These are phyloP conservation scores for Phyllotis vaccarum DNA, from an alignment of 2,797 vertebrate species.

Conservation along the genomic window DNA sequence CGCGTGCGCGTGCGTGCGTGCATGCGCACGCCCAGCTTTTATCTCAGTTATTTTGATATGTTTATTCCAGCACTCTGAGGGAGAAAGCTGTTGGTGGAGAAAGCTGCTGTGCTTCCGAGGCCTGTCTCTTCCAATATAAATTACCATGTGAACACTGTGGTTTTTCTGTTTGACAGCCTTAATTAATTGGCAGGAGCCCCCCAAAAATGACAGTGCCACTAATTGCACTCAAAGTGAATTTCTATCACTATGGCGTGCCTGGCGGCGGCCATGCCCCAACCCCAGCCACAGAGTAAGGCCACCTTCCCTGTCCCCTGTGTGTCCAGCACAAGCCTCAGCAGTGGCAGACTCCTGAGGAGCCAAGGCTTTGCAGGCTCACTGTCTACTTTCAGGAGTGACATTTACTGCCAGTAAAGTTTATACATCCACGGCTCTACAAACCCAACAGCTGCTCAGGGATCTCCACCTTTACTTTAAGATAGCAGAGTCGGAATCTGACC, in stretches of 20 bases:
- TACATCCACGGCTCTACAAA: conserved; percentile 76
- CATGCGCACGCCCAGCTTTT: conserved; percentile 54
- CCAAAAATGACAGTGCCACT: conserved; percentile 94
- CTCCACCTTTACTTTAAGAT: conserved; percentile 58
- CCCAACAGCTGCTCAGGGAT: conserved; percentile 83
- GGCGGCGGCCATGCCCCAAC: conserved; percentile 86
- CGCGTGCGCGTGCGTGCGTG: rapidly evolving
- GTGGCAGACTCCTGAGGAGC: conserved; percentile 73
- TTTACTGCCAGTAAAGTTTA: conserved; percentile 85
- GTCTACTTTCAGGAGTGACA: conserved; percentile 75
- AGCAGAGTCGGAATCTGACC: conserved; percentile 5
- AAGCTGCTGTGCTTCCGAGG: conserved; percentile 64
- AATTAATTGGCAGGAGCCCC: conserved; percentile 93
- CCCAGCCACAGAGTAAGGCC: conserved; percentile 79
- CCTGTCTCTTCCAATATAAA: conserved; percentile 94
- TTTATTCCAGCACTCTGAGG: conserved; percentile 76
- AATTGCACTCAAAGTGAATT: conserved; percentile 93
- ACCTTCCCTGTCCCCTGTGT: conserved; percentile 84
- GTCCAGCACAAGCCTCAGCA: conserved; percentile 79
- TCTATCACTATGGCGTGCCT: conserved; percentile 87
- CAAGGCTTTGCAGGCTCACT: conserved; percentile 70
- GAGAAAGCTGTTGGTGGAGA: conserved; percentile 79
- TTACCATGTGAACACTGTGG: conserved; percentile 92
- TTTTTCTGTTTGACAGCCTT: conserved; percentile 91
- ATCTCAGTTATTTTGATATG: background rate